These are phyloP conservation scores for Nycticorax nycticorax DNA, from an alignment of 2,113 vertebrate species.

Conservation along the genomic window DNA sequence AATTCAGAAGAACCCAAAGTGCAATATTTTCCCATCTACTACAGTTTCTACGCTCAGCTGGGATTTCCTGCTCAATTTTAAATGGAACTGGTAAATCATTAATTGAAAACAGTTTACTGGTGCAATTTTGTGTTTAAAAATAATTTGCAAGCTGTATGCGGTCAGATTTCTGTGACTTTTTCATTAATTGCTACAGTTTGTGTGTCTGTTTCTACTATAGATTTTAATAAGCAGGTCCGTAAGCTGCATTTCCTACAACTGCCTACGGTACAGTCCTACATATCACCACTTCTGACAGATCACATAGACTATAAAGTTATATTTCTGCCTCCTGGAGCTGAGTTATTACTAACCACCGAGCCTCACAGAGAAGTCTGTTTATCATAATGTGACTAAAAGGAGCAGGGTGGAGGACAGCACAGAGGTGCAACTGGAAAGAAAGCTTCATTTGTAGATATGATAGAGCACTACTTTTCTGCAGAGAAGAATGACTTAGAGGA, in stretches of 20 bases:
- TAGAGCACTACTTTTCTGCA: not conserved
- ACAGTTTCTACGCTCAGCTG: not conserved
- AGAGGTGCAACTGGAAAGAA: not conserved
- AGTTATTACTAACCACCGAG: not conserved
- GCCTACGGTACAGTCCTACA: not conserved
- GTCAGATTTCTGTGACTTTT: not conserved
- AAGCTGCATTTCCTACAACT: conserved; percentile 21
- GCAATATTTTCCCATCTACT: not conserved
- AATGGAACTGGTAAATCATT: not conserved
- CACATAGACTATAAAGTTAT: not conserved
- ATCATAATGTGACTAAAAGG: conserved; percentile 7
- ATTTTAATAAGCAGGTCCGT: not conserved
- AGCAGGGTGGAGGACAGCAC: not conserved
- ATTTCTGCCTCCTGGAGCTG: not conserved
- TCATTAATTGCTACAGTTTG: not conserved
- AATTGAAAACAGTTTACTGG: not conserved
- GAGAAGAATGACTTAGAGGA: not conserved
- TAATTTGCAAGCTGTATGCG: not conserved
- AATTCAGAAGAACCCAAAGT: not conserved
- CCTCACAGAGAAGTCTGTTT: conserved; percentile 22
- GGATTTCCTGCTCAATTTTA: not conserved
- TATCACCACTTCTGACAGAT: conserved; percentile 43
- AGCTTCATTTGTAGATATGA: not conserved
- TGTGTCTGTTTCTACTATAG: not conserved
- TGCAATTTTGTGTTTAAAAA: conserved; percentile 3